Base-by-base conservation (phyloP, 2,113 vertebrate genomes). In the Cottus gobio region DNA sequence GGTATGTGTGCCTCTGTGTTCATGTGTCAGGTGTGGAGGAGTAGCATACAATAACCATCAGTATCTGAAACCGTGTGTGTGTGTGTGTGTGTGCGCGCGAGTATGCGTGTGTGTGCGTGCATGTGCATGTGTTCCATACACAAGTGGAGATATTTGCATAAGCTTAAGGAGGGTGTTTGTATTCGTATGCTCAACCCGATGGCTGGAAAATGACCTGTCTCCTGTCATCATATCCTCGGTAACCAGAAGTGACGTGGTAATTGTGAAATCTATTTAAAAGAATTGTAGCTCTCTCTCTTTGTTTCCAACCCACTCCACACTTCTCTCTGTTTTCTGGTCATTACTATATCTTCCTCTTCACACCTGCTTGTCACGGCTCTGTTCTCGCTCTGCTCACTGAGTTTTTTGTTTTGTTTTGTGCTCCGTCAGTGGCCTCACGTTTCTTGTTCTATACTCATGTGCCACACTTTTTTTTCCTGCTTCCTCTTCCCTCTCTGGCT, bases 231-330 rank as follows among this genome's bases (percentile, higher is more conserved):
- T 60, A 87, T 64, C 77, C 71, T 63, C 13, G 75, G 50, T 94
- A 95, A 95, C 81, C 64, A 93, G 94, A 95, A 95, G 92, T 90
- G 95, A 94, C 88, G 24, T 85, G 86, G 90, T 95, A 94, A 95
- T 94, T 95, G 94, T 93, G 89, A 90, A 93, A 93, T 92, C 92
- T 93, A 92, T 94, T 95, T 94, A 93, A 92, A 93, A 90, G 85
- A 91, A 95, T 94, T 92, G 91, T 94, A 88, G 86, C 83, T 57
- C 72, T 54, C 18, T 0, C 37, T 66, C 84, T 74, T 57, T 74
- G 10, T 82, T 42, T 52, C 65, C 63, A 34, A 34, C 52, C 28
- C 79, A n/a, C n/a, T 62, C n/a, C 20, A 20, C 39, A 24, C 62
- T 37, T 67, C 37, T 54, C 37, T 82, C 36, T 78, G 69, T 82